A percentile compares a stretch with the other conserved stretches of the same genome.
phyloP scores from a whole-genome alignment of 2,797 vertebrate genomes.

The Notoglanidium macrostoma region DNA sequence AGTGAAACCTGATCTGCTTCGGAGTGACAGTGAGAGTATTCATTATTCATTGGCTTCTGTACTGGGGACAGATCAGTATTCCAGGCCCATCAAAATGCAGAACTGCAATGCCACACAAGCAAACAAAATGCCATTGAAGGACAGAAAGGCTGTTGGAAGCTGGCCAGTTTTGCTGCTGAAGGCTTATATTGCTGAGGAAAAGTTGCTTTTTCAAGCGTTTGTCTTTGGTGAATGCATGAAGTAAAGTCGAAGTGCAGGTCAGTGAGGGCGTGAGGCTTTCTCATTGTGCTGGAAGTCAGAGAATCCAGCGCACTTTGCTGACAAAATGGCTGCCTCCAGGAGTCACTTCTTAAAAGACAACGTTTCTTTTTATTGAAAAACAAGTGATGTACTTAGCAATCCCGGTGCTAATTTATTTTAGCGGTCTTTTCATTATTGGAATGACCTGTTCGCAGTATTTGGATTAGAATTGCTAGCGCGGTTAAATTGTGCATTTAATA shows the following conservation, averaged over 20 bases:
- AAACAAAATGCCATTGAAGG: constrained; percentile 54
- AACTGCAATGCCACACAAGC: constrained; percentile 51
- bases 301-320: background rate
- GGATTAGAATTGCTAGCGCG: background rate
- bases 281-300: background rate
- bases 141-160: constrained; percentile 38
- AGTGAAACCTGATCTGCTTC: constrained; percentile 74
- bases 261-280: background rate
- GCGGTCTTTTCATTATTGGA: background rate
- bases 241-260: constrained; percentile 45
- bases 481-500: background rate
- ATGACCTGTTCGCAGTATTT: background rate
- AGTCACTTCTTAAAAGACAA: background rate
- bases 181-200: constrained; percentile 28
- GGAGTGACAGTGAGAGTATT: constrained; percentile 76
- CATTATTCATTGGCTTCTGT: constrained; percentile 76
- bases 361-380: background rate
- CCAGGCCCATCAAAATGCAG: constrained; percentile 67
- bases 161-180: constrained; percentile 35
- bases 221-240: background rate
- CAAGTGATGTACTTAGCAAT: background rate
- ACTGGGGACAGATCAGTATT: constrained; percentile 71
- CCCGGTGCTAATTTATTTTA: background rate
- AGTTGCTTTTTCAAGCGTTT: constrained; percentile 15
- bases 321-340: background rate